phyloP scores from a whole-genome alignment of 2,797 vertebrate species.

The Poliocrania exsul region DNA sequence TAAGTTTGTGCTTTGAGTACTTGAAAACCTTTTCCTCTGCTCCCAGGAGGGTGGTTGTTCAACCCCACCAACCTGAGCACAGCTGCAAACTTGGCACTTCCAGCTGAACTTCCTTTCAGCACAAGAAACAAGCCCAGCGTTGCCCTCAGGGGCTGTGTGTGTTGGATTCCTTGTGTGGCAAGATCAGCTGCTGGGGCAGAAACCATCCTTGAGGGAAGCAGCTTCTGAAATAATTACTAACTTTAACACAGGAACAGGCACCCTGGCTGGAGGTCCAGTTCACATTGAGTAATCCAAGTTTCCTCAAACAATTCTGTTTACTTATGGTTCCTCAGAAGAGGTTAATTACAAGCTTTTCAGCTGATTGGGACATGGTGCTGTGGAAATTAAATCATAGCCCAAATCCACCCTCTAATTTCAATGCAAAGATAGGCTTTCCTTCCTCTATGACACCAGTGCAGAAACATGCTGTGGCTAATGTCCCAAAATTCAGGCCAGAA shows the following conservation, averaged over 20 bases:
- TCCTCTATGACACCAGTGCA: slow-evolving; percentile 25
- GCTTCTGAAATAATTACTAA: background rate
- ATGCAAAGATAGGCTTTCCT: background rate
- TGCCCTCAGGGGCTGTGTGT: background rate
- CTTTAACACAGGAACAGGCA: background rate
- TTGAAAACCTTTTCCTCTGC: background rate
- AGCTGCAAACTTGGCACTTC: background rate
- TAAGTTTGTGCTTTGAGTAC: background rate
- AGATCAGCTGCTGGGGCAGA: background rate
- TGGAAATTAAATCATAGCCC: slow-evolving; percentile 21
- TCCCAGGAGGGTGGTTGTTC: background rate
- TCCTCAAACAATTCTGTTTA: background rate
- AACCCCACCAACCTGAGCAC: background rate
- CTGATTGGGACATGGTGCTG: background rate
- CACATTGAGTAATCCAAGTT: background rate
- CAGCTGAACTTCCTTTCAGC: background rate
- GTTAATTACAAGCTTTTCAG: slow-evolving; percentile 19
- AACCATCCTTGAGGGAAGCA: background rate
- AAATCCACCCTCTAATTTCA: background rate
- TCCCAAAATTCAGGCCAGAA: background rate
- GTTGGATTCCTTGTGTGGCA: background rate
- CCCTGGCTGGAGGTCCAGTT: background rate
- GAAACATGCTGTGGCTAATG: slow-evolving; percentile 10
- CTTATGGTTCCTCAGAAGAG: background rate
- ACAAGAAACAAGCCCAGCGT: background rate